Conservation (phyloP, 2,797 vertebrate genomes). For the Dryobates pubescens region DNA sequence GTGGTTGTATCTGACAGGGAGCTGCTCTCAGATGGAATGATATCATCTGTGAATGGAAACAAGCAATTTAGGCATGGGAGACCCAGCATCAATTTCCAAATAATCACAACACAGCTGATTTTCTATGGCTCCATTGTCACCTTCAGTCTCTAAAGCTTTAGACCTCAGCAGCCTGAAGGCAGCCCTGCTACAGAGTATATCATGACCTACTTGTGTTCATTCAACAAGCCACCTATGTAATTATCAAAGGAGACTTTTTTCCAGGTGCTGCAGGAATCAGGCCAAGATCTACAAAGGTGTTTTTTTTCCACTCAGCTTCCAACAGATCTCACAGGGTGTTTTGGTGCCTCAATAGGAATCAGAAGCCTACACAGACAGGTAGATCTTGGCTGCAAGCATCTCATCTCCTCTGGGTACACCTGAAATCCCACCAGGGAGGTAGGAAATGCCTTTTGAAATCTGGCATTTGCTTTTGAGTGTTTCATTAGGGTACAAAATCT, state of each 20-base stretch:
- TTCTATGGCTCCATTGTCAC: not conserved
- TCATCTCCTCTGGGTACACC: not conserved
- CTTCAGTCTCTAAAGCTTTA: not conserved
- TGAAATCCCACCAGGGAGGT: constrained; percentile 27
- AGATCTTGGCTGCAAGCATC: constrained; percentile 25
- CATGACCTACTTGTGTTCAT: not conserved
- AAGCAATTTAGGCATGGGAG: not conserved
- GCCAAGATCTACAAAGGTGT: constrained; percentile 53
- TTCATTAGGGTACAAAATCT: not conserved
- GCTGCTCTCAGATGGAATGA: constrained; percentile 90
- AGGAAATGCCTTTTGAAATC: not conserved
- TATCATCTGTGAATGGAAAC: constrained; percentile 84
- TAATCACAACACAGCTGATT: not conserved
- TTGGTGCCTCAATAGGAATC: not conserved
- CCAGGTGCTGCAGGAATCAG: not conserved
- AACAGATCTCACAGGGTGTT: constrained; percentile 46
- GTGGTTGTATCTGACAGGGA: constrained; percentile 92
- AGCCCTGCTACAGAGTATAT: not conserved
- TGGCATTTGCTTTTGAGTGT: not conserved
- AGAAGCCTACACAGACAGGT: not conserved
- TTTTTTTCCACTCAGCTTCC: constrained; percentile 48
- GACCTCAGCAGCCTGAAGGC: not conserved
- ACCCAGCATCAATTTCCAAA: not conserved
- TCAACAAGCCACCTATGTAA: not conserved
- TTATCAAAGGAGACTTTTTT: constrained; percentile 1